Percentiles rank a stretch among this genome's conserved stretches.
phyloP scores from a whole-genome alignment of 2,113 vertebrate genomes.

The Carettochelys insculpta region DNA sequence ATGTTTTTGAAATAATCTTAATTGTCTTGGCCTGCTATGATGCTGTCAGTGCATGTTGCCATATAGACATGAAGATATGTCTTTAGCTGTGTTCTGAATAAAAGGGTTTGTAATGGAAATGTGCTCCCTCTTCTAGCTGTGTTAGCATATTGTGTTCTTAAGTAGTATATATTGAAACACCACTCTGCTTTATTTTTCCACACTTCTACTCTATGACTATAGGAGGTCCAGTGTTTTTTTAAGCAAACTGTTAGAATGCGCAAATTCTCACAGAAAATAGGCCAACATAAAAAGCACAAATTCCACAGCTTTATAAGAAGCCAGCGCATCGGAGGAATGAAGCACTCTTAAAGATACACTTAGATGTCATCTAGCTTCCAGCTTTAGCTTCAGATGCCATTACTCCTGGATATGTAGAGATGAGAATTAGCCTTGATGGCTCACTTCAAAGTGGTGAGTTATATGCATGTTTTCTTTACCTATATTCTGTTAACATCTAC shows the following conservation, averaged over 20 bases:
- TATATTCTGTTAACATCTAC: conserved; percentile 3
- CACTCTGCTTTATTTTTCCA: neutral
- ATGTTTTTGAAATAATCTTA: neutral
- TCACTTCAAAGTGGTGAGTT: conserved; percentile 41
- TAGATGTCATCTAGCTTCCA: neutral
- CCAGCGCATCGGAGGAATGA: conserved; percentile 10
- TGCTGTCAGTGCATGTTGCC: neutral
- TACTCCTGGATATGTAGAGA: conserved; percentile 24
- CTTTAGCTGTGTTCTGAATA: neutral
- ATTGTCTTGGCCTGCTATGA: neutral
- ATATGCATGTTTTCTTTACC: neutral
- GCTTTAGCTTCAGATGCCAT: conserved; percentile 16
- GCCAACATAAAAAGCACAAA: conserved; percentile 23
- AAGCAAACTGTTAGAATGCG: neutral
- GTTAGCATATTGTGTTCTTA: neutral
- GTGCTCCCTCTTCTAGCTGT: neutral
- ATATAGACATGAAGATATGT: neutral
- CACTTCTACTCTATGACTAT: neutral
- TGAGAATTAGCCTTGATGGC: conserved; percentile 16
- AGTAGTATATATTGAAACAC: neutral
- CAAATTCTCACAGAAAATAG: neutral
- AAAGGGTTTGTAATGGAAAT: neutral
- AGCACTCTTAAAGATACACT: conserved; percentile 3
- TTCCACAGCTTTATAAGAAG: conserved; percentile 18
- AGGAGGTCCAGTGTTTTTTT: neutral